Evolutionary conservation across 2,888 invertebrate species (phyloP).

Genomic region (Sepiola atlantica): DNA sequence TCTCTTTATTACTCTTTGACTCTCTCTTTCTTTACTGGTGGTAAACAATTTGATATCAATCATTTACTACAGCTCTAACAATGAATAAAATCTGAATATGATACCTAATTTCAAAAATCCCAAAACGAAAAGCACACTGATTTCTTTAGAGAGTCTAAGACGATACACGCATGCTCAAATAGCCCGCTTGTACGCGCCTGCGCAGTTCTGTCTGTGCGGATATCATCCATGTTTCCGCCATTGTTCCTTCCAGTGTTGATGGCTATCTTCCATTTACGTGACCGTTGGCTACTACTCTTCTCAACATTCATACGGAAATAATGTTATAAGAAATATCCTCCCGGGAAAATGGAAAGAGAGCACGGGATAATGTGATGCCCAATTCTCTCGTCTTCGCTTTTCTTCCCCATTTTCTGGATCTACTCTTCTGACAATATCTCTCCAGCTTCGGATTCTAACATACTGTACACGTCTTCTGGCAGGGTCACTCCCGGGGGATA

Average conservation of each 20-base stretch:
- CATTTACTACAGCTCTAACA: too few species aligned
- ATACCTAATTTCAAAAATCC: too few species aligned
- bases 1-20: too few species aligned
- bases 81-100: too few species aligned
- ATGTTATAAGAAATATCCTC: neutral
- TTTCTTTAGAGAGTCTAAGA: too few species aligned
- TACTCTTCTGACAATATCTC: neutral
- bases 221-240: neutral
- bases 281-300: neutral
- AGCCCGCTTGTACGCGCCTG: neutral
- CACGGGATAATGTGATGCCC: neutral
- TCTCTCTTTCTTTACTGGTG: too few species aligned
- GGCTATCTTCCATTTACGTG: neutral
- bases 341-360: neutral
- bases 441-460: neutral
- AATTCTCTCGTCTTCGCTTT: neutral
- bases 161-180: too few species aligned
- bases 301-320: neutral
- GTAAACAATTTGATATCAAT: too few species aligned
- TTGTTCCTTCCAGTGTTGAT: neutral
- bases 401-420: neutral
- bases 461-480: neutral
- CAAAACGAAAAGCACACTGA: too few species aligned
- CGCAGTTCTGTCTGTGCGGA: neutral
- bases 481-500: neutral